Conservation (phyloP, 1,140 invertebrate genomes). For the Radopholus similis region DNA sequence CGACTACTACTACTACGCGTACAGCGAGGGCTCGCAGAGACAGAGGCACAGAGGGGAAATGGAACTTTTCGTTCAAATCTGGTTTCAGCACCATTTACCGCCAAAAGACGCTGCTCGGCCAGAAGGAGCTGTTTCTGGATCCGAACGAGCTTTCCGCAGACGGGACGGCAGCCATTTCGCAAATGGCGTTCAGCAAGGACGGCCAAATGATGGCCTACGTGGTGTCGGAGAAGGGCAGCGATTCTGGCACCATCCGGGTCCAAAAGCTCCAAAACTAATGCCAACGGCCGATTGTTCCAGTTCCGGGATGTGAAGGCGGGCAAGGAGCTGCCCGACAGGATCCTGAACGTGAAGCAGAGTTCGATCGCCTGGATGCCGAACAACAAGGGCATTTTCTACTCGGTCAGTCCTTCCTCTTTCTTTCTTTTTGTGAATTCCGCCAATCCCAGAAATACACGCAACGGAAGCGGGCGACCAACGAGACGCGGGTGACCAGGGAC, state of each 20-base stretch:
- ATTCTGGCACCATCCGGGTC: slow-evolving; percentile 81
- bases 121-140: slow-evolving; percentile 84
- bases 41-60: slow-evolving; percentile 70
- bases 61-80: slow-evolving; percentile 6
- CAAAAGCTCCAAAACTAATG: slow-evolving; percentile 24
- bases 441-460: slow-evolving; percentile 70
- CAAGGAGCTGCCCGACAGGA: slow-evolving; percentile 78
- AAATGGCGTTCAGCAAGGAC: slow-evolving; percentile 80
- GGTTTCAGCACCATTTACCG: slow-evolving; percentile 80
- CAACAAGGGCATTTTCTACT: slow-evolving; percentile 89
- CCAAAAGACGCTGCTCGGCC: slow-evolving; percentile 74
- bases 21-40: slow-evolving; percentile 89
- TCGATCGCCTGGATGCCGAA: slow-evolving; percentile 88
- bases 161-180: slow-evolving; percentile 80
- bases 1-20: slow-evolving; percentile 82
- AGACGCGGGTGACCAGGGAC: slow-evolving; percentile 80
- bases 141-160: slow-evolving; percentile 86
- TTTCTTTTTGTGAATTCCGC: slow-evolving; percentile 61
- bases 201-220: slow-evolving; percentile 84
- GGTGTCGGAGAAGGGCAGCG: slow-evolving; percentile 77
- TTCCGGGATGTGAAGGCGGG: slow-evolving; percentile 66
- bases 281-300: slow-evolving; percentile 17
- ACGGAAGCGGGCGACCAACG: slow-evolving; percentile 76
- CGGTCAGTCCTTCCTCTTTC: slow-evolving; percentile 63
- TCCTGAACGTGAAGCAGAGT: slow-evolving; percentile 87